Conservation (phyloP, 1,140 invertebrate species). For the Coelopa frigida region DNA sequence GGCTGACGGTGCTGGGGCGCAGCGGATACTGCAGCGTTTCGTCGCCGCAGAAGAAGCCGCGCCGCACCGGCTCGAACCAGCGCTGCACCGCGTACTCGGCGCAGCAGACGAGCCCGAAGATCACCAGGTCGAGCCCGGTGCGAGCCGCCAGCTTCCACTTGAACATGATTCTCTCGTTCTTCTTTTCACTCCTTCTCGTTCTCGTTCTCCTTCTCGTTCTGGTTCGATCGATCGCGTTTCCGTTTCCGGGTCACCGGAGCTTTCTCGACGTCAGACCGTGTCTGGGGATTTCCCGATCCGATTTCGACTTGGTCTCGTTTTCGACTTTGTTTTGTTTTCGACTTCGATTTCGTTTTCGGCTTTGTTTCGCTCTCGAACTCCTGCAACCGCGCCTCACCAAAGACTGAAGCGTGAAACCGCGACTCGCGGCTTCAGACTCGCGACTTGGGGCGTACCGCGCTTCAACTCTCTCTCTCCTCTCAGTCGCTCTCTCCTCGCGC, state of each 20-base stretch:
- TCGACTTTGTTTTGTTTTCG: not conserved
- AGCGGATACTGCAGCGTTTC: slow-evolving; percentile 82
- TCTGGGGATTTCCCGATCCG: not conserved
- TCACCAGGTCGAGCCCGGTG: slow-evolving; percentile 25
- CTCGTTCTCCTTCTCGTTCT: not conserved
- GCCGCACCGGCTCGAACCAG: slow-evolving; percentile 61
- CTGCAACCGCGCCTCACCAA: too few relatives aligned
- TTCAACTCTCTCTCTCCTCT: too few relatives aligned
- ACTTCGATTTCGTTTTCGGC: not conserved
- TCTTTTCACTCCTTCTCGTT: not conserved
- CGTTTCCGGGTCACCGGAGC: too few relatives aligned
- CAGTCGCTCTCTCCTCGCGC: too few relatives aligned
- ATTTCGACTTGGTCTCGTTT: not conserved
- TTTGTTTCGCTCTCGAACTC: not conserved
- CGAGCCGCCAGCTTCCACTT: not conserved
- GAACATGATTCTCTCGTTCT: not conserved
- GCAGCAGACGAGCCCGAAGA: slow-evolving; percentile 23
- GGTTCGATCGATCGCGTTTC: not conserved
- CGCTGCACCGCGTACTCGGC: slow-evolving; percentile 21
- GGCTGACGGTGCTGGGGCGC: slow-evolving; percentile 60
- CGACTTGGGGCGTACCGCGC: too few relatives aligned
- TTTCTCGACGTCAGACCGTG: too few relatives aligned
- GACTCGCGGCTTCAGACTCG: too few relatives aligned
- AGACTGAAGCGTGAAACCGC: too few relatives aligned
- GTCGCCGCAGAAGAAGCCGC: slow-evolving; percentile 95